These are phyloP conservation scores for Notolepis coatsorum DNA, from an alignment of 2,797 vertebrate genomes.

Conservation along the genomic window DNA sequence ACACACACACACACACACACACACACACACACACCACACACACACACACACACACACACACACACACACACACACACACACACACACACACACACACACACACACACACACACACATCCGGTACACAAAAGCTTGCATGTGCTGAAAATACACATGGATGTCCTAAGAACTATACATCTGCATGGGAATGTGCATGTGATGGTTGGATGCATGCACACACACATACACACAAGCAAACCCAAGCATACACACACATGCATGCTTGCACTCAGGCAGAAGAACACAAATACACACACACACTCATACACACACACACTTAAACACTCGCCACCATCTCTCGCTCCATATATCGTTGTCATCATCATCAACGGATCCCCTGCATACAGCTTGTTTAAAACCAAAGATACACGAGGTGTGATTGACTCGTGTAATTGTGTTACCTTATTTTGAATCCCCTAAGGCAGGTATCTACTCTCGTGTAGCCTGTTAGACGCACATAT, in stretches of 20 bases:
- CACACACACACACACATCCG: background rate
- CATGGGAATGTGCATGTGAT: too few relatives aligned
- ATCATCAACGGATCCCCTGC: background rate
- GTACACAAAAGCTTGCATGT: background rate
- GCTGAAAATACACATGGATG: background rate
- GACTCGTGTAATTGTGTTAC: background rate
- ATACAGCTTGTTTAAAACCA: conserved; percentile 37
- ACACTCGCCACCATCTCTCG: background rate
- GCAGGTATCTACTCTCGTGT: background rate
- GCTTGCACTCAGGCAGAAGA: background rate
- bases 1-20: conserved; percentile 9
- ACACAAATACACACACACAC: background rate
- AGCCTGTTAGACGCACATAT: background rate
- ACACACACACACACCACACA: conserved; percentile 3
- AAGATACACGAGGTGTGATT: conserved; percentile 8
- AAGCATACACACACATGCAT: background rate
- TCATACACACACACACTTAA: background rate
- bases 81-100: background rate
- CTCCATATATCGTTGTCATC: background rate
- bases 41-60: conserved; percentile 6
- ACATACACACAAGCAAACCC: conserved; percentile 3
- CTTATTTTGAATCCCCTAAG: background rate
- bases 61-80: background rate
- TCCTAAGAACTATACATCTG: too few relatives aligned
- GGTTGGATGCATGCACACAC: conserved; percentile 10